phyloP scores from a whole-genome alignment of 2,113 vertebrate genomes.

The Prunella fulvescens region DNA sequence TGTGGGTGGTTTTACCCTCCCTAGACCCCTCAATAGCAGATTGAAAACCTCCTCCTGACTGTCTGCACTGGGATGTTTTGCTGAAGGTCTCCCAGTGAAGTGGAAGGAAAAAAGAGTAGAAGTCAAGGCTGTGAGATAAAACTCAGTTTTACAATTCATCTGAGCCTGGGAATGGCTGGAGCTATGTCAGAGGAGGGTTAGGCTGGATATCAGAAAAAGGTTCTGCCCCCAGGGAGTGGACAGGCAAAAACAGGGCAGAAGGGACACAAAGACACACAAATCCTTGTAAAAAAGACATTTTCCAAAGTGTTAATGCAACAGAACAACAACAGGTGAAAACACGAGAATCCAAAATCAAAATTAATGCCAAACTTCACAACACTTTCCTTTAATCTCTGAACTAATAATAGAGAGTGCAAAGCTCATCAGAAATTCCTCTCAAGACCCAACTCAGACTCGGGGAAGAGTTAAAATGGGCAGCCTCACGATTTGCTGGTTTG shows the following conservation, averaged over 20 bases:
- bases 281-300: not conserved
- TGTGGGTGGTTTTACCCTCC: not conserved
- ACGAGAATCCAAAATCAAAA: not conserved
- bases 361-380: not conserved
- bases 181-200: not conserved
- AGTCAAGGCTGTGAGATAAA: not conserved
- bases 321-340: not conserved
- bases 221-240: not conserved
- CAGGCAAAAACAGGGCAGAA: not conserved
- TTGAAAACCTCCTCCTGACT: not conserved
- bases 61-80: not conserved
- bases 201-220: not conserved
- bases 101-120: not conserved
- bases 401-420: not conserved
- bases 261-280: not conserved
- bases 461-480: not conserved
- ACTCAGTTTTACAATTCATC: not conserved
- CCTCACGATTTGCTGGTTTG: not conserved
- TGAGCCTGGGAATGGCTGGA: not conserved
- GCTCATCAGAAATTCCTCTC: not conserved
- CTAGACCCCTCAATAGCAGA: fast-evolving
- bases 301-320: not conserved
- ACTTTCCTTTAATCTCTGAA: not conserved
- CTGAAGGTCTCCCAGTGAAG: not conserved
- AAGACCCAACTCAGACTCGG: not conserved